Conservation (phyloP, 2,888 invertebrate species). For the Camptogramma bilineatum region DNA sequence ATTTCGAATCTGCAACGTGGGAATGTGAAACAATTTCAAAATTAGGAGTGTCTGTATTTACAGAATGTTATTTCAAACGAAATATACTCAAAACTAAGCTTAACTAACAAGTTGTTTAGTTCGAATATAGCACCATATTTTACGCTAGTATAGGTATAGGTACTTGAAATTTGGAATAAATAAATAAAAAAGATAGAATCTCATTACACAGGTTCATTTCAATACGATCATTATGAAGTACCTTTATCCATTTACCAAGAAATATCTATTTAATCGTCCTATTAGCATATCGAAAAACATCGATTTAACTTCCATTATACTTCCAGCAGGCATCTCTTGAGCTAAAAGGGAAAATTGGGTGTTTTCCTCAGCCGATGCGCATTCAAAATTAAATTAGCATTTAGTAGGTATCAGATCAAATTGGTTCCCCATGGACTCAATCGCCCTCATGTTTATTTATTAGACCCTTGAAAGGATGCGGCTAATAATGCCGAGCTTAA, state of each 20-base stretch:
- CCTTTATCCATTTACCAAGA: not conserved
- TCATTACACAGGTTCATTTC: not conserved
- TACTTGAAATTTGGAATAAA: not conserved
- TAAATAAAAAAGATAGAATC: not conserved
- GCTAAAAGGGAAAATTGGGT: constrained; percentile 56
- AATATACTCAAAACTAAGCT: constrained; percentile 39
- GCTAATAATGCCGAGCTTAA: constrained; percentile 69
- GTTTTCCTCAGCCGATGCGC: constrained; percentile 53
- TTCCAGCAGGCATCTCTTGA: constrained; percentile 45
- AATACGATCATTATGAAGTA: not conserved
- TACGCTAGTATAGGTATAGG: not conserved
- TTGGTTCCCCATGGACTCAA: constrained; percentile 65
- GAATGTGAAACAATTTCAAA: constrained; percentile 45
- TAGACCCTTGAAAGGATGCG: constrained; percentile 71
- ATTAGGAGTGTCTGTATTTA: constrained; percentile 40
- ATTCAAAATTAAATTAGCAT: constrained; percentile 72
- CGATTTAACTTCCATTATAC: constrained; percentile 7
- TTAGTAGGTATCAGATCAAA: constrained; percentile 71
- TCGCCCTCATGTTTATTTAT: constrained; percentile 78
- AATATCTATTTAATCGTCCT: constrained; percentile 6
- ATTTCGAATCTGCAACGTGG: constrained; percentile 26
- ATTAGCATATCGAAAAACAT: constrained; percentile 18
- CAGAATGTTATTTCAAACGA: constrained; percentile 46
- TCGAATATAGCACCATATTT: constrained; percentile 1
- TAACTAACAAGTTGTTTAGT: not conserved